Conservation (phyloP, 2,797 vertebrate genomes). For the Lepilemur ruficaudatus region DNA sequence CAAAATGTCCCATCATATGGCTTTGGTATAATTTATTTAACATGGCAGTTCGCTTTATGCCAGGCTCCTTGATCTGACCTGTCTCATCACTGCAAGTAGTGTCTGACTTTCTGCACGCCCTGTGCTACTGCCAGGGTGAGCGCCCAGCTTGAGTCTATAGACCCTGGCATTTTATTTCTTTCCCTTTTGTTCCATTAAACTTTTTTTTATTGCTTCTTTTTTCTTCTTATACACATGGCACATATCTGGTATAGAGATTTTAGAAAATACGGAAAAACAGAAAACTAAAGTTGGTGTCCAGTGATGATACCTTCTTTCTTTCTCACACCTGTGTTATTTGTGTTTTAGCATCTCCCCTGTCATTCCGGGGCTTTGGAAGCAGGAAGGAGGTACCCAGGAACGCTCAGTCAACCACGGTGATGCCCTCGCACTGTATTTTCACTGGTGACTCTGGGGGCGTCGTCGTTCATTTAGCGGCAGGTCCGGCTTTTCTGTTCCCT, state of each 20-base stretch:
- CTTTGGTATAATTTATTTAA: not conserved
- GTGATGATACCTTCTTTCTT: not conserved
- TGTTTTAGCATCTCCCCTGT: not conserved
- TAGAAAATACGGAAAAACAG: not conserved
- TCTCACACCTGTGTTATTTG: not conserved
- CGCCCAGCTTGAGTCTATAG: not conserved
- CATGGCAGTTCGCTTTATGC: not conserved
- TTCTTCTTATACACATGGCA: not conserved
- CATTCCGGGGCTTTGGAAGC: not conserved
- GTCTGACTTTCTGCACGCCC: not conserved
- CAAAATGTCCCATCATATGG: accelerated
- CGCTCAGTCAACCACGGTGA: accelerated
- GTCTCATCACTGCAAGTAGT: not conserved
- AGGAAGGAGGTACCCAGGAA: too few species aligned
- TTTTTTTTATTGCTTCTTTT: not conserved
- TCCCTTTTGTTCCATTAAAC: not conserved
- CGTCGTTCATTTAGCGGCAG: not conserved
- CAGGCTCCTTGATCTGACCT: not conserved
- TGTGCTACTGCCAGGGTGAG: accelerated
- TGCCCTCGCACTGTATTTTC: not conserved
- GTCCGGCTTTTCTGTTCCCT: not conserved
- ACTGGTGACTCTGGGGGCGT: not conserved
- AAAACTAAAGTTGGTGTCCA: accelerated
- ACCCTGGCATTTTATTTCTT: not conserved
- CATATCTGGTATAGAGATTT: not conserved